Conservation (phyloP, 2,797 vertebrate genomes). For the Diplodus puntazzo region DNA sequence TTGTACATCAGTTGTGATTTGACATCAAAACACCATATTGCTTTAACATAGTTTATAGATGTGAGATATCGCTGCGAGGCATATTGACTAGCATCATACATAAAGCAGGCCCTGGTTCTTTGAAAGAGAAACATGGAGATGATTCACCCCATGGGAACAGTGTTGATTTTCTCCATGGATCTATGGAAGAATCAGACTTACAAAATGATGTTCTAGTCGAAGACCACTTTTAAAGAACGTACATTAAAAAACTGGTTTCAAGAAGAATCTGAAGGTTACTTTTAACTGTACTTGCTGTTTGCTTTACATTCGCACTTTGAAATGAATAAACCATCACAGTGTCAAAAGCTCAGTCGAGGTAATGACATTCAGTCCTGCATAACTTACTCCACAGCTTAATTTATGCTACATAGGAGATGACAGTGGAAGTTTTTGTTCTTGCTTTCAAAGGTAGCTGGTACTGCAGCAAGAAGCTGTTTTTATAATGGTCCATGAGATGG, state of each 20-base stretch:
- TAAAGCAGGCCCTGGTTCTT: conserved; percentile 39
- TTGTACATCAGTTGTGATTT: conserved; percentile 20
- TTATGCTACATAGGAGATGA: neutral
- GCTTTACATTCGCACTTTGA: neutral
- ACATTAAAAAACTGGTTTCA: neutral
- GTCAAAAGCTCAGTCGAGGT: neutral
- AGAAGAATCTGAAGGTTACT: neutral
- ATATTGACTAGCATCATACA: conserved; percentile 42
- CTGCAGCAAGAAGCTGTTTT: no score
- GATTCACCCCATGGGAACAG: conserved; percentile 15
- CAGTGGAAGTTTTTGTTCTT: neutral
- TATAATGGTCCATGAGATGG: neutral
- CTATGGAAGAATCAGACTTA: conserved; percentile 10
- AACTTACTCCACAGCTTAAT: neutral
- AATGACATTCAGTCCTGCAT: conserved; percentile 1
- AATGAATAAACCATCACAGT: conserved; percentile 2
- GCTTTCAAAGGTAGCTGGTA: neutral
- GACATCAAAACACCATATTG: conserved; percentile 53
- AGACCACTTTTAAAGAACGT: conserved; percentile 10
- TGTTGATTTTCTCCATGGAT: conserved; percentile 12
- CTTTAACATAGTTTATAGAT: conserved; percentile 54
- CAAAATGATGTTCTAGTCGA: conserved; percentile 19
- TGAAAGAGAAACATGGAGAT: conserved; percentile 22
- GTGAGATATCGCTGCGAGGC: conserved; percentile 44
- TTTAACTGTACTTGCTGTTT: neutral